These are phyloP conservation scores for Nematolebias whitei DNA, from an alignment of 2,113 vertebrate genomes.

Conservation along the genomic window DNA sequence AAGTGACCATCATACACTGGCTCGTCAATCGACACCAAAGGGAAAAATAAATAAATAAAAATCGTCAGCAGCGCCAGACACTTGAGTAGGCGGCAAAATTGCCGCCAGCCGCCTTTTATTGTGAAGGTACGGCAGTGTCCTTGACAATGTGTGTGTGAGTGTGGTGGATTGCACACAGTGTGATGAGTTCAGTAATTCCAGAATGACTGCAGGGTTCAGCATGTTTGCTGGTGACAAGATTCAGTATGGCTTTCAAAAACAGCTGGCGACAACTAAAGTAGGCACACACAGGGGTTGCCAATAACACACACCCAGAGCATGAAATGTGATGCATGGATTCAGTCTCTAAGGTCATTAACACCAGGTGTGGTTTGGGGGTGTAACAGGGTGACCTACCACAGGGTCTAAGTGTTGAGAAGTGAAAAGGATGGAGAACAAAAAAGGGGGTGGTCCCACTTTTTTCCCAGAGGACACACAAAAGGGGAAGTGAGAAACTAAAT, in stretches of 20 bases:
- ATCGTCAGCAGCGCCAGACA: too few species aligned
- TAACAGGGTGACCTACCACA: conserved; percentile 21
- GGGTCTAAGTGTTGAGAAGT: conserved; percentile 44
- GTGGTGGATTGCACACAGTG: conserved; percentile 25
- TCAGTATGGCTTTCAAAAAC: conserved; percentile 58
- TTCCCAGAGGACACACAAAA: conserved; percentile 46
- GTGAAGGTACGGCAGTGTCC: too few species aligned
- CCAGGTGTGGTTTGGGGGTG: conserved; percentile 50
- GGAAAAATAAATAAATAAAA: too few species aligned
- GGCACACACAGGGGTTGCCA: conserved; percentile 31
- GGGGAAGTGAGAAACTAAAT: conserved; percentile 55
- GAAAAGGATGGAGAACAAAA: conserved; percentile 13
- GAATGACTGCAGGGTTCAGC: conserved; percentile 32
- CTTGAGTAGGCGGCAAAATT: too few species aligned
- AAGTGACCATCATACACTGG: too few species aligned
- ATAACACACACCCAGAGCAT: conserved; percentile 1
- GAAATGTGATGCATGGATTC: conserved; percentile 44
- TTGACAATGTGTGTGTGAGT: not conserved
- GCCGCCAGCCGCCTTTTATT: too few species aligned
- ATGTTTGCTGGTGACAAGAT: conserved; percentile 39
- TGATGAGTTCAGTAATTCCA: conserved; percentile 31
- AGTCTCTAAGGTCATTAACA: conserved; percentile 40
- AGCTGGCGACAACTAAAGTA: conserved; percentile 59
- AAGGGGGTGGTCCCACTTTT: conserved; percentile 11
- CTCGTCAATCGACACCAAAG: too few species aligned